Base-by-base conservation (phyloP, 2,888 invertebrate genomes). In the Cheilosia vernalis region DNA sequence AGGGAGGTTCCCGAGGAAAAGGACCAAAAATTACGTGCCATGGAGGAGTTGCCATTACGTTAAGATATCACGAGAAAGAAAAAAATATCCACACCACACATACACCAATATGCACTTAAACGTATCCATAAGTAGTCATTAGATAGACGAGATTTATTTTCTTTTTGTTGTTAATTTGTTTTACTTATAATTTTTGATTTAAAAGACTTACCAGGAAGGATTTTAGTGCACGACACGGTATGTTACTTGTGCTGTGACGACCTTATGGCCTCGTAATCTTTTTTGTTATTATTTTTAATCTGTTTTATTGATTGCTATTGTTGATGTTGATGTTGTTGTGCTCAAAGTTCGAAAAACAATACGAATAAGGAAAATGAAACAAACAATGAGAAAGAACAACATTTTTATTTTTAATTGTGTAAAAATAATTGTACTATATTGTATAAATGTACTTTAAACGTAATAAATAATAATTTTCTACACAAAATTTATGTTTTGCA, bases 11-110 rank as follows among this genome's bases (percentile, higher is more conserved):
- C 89, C 7, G 88, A 88, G 55, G 91, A 91, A 44, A 89, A 89
- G 85, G 88, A 89, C 40, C 88, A 89, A 49, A 90, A 91, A 78
- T 76, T 90, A 51, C 90, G 90, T 37, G 89, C 89, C 33, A 79
- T 90, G 88, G 91, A 91, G 87, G 92, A 92, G 40, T 89, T 91
- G 33, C 91, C 91, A 72, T 88, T 92, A 64, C 89, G 90, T 67
- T 91, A 90, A 89, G 56, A 21, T 69, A 72, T 37, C 27, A n/a
- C 24, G 55, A 10, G 1, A 51, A 33, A 40, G 9, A 24, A 19
- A 19, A 15, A 61, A 27, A 27, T 15, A 55, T 19, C 1, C 40
- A 37, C 40, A 66, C 33, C 47, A 6, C 21, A 17, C 60, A 40
- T 13, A 42, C 21, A 19, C 51, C 21, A 51, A 56, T 17, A 53